Conservation (phyloP, 2,888 invertebrate genomes). For the Polymixis flavicincta region DNA sequence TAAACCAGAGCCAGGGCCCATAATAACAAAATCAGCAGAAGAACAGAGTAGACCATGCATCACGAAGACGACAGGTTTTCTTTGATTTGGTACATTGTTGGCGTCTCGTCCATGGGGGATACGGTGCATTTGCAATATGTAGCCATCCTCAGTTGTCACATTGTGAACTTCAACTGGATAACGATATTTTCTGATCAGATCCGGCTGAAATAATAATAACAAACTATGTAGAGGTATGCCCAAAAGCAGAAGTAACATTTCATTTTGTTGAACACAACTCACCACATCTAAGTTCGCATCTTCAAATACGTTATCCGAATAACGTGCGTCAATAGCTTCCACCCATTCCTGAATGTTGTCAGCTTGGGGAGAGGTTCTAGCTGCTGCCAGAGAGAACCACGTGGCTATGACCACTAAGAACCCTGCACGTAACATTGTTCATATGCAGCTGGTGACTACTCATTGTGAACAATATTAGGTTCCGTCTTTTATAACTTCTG, state of each 20-base stretch:
- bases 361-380: conserved; percentile 72
- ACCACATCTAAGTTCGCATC: conserved; percentile 83
- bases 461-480: background rate
- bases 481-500: conserved; percentile 67
- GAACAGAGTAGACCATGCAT: conserved; percentile 93
- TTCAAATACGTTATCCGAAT: conserved; percentile 79
- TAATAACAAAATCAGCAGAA: conserved; percentile 94
- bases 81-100: background rate
- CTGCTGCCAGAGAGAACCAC: conserved; percentile 61
- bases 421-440: conserved; percentile 60
- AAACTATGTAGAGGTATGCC: background rate
- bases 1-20: conserved; percentile 92
- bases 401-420: conserved; percentile 52
- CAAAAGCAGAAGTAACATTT: background rate
- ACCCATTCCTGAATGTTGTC: conserved; percentile 71
- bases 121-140: background rate
- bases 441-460: conserved; percentile 15
- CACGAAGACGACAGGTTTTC: conserved; percentile 68
- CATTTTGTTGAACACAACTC: conserved; percentile 57
- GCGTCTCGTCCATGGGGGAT: background rate
- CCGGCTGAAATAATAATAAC: no score
- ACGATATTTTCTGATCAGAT: conserved; percentile 89
- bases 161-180: conserved; percentile 92
- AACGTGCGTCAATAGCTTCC: conserved; percentile 57
- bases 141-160: conserved; percentile 92